Evolutionary conservation across 1,140 invertebrate species (phyloP).

Genomic region (Saxidomus purpurata): DNA sequence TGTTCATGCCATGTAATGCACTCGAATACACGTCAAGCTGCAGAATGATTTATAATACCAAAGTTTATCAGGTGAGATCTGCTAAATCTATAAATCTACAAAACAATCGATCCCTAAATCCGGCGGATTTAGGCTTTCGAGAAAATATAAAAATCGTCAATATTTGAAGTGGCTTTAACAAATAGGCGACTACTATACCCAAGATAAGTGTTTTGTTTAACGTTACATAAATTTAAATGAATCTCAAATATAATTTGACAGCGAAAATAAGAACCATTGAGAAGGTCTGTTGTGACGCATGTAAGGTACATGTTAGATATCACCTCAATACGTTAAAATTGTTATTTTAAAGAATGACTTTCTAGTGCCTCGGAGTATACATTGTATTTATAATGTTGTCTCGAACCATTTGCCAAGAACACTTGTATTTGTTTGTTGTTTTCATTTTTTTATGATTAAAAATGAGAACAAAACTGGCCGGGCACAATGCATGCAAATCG

Average conservation of each 20-base stretch:
- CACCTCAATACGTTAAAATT: too few species aligned
- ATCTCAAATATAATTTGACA: background rate
- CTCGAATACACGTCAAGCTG: background rate
- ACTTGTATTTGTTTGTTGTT: too few species aligned
- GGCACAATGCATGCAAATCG: too few species aligned
- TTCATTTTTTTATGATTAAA: too few species aligned
- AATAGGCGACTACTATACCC: background rate
- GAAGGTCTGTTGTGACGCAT: too few species aligned
- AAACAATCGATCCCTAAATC: slow-evolving; percentile 21
- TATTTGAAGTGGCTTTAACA: background rate
- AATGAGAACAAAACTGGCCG: too few species aligned
- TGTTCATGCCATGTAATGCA: background rate
- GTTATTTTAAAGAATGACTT: too few species aligned
- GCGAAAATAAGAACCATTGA: too few species aligned
- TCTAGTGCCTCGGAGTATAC: too few species aligned
- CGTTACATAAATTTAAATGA: background rate
- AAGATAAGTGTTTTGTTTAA: background rate
- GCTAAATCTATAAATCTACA: slow-evolving; percentile 23
- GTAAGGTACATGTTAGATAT: too few species aligned
- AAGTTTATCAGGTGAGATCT: background rate
- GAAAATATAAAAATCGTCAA: slow-evolving; percentile 8
- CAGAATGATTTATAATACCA: slow-evolving; percentile 1
- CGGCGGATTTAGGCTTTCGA: background rate
- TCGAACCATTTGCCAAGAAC: too few species aligned
- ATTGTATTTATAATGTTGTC: too few species aligned